Base-by-base conservation (phyloP, 2,888 invertebrate genomes). In the Drosophila nigricruria region DNA sequence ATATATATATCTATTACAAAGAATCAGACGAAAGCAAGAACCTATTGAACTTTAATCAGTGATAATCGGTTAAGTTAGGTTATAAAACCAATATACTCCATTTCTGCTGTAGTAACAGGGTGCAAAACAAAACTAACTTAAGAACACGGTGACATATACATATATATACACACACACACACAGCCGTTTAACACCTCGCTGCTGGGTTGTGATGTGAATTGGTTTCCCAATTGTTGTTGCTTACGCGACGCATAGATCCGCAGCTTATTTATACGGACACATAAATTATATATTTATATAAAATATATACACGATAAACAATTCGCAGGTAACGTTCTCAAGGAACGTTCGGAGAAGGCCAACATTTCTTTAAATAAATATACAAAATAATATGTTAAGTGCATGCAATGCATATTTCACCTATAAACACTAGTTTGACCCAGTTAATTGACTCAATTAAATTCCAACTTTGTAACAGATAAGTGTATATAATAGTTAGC, bases 311-410 rank as follows among this genome's bases (percentile, higher is more conserved):
- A 40, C 23, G 23, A 52, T 60, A 60, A 38, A 20, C 36, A 30
- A 43, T 34, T 27, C 23, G 3, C 30, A 16, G 23, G 27, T 27
- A 54, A 23, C 43, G 49, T 50, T 50, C 32, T 62, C 27, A 70
- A 53, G 45, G 43, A 57, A 47, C 27, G 43, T 27, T 34, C 47
- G 25, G 18, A 18, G 47, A 73, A 76, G 79, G 75, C 45, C 43
- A 65, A 79, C 36, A 70, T 74, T 79, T 79, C 79, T 62, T 69
- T 45, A 74, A 74, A 49, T 56, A 53, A 75, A 54, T 56, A 43
- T 23, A 40, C 16, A 32, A 43, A 40, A 52, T 56, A 75, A 53
- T 40, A 49, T 62, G 58, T 20, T 65, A 70, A 77, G 34, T 50
- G 40, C 34, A 70, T 60, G 40, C 74, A 65, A 59, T 70, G 69